Evolutionary conservation across 2,888 invertebrate genomes (phyloP), one percentile per base, ranked within the genome.

Genomic region (Drosophila parthenogenetica): DNA sequence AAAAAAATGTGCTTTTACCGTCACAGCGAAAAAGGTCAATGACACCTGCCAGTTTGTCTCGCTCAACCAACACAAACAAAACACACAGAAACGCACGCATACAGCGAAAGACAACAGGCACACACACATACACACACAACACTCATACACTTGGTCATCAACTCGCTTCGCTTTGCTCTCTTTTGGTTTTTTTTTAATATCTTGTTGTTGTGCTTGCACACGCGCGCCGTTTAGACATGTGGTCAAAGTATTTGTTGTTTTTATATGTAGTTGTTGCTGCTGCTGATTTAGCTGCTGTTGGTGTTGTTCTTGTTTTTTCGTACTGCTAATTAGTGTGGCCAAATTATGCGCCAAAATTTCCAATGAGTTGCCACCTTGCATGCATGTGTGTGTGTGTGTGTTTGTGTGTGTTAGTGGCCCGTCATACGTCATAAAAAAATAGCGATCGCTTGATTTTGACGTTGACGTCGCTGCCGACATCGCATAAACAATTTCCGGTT

Each of bases 401-500:
- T 60, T n/a, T 51, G 40, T 58, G 16, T 45, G 45, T 59, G 39
- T 43, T 39, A n/a, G 35, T 48, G 25, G 22, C 16, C 43, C 29
- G 58, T 60, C 64, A 75, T 82, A 88, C 83, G 88, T 88, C 83
- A 83, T 88, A 70, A 71, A 74, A 75, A 77, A 82, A 79, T 82
- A 86, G 76, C 68, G 69, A 76, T 78, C 69, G 32, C 37, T 29
- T 29, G 35, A 35, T 35, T 13, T 49, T 65, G 39, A 59, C 59
- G 51, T 32, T 60, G 59, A 70, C 59, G 76, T 51, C 72, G 72
- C 72, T 53, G 74, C 51, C 42, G 57, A 42, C 77, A 50, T 62
- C 83, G 78, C 74, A 81, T 80, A 78, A 87, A 89, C 89, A 85
- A 85, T 89, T 85, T 89, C 85, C 85, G 89, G 85, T 85, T 85